phyloP scores from a whole-genome alignment of 2,888 invertebrate species.

The Leucania comma region DNA sequence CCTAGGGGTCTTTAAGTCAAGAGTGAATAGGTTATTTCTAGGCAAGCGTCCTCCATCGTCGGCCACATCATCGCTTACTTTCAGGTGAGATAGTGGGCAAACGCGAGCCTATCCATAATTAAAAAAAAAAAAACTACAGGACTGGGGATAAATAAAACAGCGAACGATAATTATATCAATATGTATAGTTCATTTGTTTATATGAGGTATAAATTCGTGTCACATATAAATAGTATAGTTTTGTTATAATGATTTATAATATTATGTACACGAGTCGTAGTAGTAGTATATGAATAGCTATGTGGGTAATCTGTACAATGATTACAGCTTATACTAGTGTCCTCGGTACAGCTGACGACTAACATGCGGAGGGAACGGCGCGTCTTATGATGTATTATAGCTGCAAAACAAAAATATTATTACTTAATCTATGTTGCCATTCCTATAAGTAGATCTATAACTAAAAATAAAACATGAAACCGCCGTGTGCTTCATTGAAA shows the following conservation, averaged over 20 bases:
- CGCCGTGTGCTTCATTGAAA: neutral
- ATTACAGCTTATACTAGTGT: neutral
- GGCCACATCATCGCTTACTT: too few species aligned
- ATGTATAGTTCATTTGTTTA: conserved; percentile 20
- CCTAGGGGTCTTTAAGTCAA: too few species aligned
- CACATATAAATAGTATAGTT: conserved; percentile 11
- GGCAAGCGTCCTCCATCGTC: too few species aligned
- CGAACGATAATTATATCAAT: conserved; percentile 2
- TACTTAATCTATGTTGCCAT: neutral
- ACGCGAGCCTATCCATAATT: too few species aligned
- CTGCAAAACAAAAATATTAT: conserved; percentile 23
- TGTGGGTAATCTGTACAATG: neutral
- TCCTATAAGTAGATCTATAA: neutral
- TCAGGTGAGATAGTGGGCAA: too few species aligned
- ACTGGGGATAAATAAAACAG: neutral
- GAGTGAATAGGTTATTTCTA: too few species aligned
- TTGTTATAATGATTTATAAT: conserved; percentile 11
- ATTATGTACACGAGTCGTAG: conserved; percentile 15
- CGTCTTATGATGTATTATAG: conserved; percentile 2
- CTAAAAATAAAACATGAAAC: neutral
- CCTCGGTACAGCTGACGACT: conserved; percentile 4
- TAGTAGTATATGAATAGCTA: neutral
- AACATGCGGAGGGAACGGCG: neutral
- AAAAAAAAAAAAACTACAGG: neutral
- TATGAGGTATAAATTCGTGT: conserved; percentile 23